Base-by-base conservation (phyloP, 1,140 invertebrate genomes). In the Ganaspis sp. region DNA sequence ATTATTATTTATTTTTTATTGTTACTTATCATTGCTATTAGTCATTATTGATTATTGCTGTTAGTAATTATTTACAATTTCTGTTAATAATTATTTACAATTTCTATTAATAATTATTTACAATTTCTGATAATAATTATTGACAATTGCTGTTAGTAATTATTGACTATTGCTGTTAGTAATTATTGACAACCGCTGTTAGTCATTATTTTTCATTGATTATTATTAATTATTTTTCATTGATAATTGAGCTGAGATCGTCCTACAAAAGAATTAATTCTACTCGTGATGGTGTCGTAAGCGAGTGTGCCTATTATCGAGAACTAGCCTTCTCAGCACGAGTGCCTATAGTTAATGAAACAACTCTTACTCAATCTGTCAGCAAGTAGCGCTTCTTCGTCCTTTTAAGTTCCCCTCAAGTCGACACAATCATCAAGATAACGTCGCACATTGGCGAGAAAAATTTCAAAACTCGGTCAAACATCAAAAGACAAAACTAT, bases 301-400 rank as follows among this genome's bases (percentile, higher is more conserved):
- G 23, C 58, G 26, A n/a, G 23, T 9, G 26, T 9, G 26, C 15
- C 23, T 64, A 34, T 64, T 34, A 64, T 64, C 58, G 26, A 29
- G 26, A 34, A 26, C 26, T 64, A 15, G 23, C 26, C 21, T 64
- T 26, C 26, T 64, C 58, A 64, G 9, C 15, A 21, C n/a, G 21
- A 15, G 17, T 58, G 54, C 26, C 29, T 19, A 64, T 64, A 64
- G 21, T 34, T 29, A 29, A 64, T 64, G 58, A 64, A 64, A 64
- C 58, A 64, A 64, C 58, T 29, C 23, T 64, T 64, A 64, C 58
- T 64, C 58, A 64, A 64, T 64, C 26, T 64, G 58, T 64, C 58
- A n/a, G 23, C 58, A 29, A 29, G 58, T 21, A 34, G 58, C 58
- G 23, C 58, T 64, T 64, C 58, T 64, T 64, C 26, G 58, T 34